Percentiles rank a stretch among this genome's conserved stretches.
Evolutionary conservation across 1,140 invertebrate genomes (phyloP).

Genomic region (Thaumetopoea pityocampa): DNA sequence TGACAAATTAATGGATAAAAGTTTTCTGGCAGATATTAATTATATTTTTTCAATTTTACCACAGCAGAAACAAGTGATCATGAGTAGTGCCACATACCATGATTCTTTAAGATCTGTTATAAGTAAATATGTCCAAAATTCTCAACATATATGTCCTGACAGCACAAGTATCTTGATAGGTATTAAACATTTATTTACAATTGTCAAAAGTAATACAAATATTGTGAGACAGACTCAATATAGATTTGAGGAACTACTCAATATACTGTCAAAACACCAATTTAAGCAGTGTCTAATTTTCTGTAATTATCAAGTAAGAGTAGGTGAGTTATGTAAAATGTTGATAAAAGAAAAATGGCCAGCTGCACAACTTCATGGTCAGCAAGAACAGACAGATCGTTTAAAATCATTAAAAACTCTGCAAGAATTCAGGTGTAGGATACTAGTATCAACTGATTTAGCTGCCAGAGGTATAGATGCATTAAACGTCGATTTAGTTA

Average conservation of each 20-base stretch:
- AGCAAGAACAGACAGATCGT: slow-evolving; percentile 86
- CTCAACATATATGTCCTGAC: slow-evolving; percentile 83
- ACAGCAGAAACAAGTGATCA: slow-evolving; percentile 90
- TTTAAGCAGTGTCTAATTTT: slow-evolving; percentile 96
- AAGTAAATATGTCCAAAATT: slow-evolving; percentile 86
- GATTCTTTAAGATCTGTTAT: slow-evolving; percentile 84
- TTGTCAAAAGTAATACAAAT: slow-evolving; percentile 78
- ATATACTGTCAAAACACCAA: slow-evolving; percentile 82
- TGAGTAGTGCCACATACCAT: slow-evolving; percentile 96
- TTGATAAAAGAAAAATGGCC: slow-evolving; percentile 83
- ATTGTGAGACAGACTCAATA: slow-evolving; percentile 79
- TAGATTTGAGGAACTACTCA: slow-evolving; percentile 83
- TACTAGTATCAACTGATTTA: slow-evolving; percentile 95
- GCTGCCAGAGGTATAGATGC: slow-evolving; percentile 93
- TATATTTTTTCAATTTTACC: slow-evolving; percentile 86
- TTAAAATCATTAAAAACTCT: slow-evolving; percentile 85
- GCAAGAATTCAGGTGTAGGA: slow-evolving; percentile 86
- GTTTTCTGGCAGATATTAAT: slow-evolving; percentile 87
- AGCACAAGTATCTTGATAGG: slow-evolving; percentile 82
- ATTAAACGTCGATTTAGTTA: slow-evolving; percentile 93
- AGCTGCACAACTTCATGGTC: slow-evolving; percentile 83
- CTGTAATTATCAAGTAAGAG: slow-evolving; percentile 88
- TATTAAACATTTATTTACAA: slow-evolving; percentile 83
- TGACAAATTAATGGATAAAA: slow-evolving; percentile 92
- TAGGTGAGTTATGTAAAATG: slow-evolving; percentile 83